Evolutionary conservation across 2,797 vertebrate species (phyloP), one percentile per base, ranked within the genome.

Genomic region (Podarcis siculus): DNA sequence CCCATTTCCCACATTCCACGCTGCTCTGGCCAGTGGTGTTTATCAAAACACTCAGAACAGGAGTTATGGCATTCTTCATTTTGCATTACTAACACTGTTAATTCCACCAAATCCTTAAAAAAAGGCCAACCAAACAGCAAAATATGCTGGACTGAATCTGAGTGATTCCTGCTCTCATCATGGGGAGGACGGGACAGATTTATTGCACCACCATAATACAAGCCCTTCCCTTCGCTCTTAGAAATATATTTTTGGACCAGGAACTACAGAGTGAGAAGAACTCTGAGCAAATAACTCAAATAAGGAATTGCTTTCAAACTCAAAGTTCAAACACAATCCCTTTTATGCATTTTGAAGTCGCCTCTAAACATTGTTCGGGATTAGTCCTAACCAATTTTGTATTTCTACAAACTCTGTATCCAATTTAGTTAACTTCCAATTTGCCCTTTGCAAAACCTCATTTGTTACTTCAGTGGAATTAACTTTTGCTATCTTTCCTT

Each of bases 341-440:
- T 61, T 39, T n/a, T 76, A 75, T 12, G 8, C 45, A 85, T 64
- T 76, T 64, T 23, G 30, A 39, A 64, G 15, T 55, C 12, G 21
- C 19, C 30, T 83, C n/a, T 72, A 35, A 73, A 72, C 25, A 30
- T 86, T 79, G 37, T 45, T 42, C 42, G 45, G 23, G 32, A 80
- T 39, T 39, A n/a, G 49, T 3, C 3, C 39, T 69, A 61, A 61
- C 6, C 45, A 61, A 5, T 86, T 82, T 80, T 27, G 3, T 23
- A 71, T 72, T 64, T 78, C 35, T 45, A 30, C 15, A 35, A 42
- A 32, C 21, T 67, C 37, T 83, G 87, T 25, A 78, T 67, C 30
- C 86, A 79, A 13, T 75, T 80, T 75, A 17, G 58, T 55, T 91
- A 84, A 25, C 30, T 88, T 85, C 61, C 92, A 83, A 25, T 64